phyloP scores from a whole-genome alignment of 2,888 invertebrate genomes.

The Anagyrus pseudococci region DNA sequence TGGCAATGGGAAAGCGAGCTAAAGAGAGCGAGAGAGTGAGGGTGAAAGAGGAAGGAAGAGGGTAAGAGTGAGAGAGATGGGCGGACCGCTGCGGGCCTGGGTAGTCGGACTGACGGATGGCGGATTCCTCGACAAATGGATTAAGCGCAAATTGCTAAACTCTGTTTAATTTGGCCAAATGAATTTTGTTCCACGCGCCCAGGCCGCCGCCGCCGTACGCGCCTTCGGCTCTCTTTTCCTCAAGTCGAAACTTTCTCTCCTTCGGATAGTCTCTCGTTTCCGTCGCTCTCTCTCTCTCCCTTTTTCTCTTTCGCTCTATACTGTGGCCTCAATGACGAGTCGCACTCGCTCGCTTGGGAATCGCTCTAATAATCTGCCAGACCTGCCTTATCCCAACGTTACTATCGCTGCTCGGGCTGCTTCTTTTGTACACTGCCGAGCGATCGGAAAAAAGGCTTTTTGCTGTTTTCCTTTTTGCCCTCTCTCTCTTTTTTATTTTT shows the following conservation, averaged over 20 bases:
- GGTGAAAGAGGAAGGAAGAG: constrained; percentile 23
- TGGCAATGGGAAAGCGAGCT: constrained; percentile 11
- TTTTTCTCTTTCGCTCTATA: too few species aligned
- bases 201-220: constrained; percentile 27
- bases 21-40: constrained; percentile 3
- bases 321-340: too few species aligned
- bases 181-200: constrained; percentile 51
- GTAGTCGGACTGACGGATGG: constrained; percentile 43
- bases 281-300: background rate
- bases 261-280: background rate
- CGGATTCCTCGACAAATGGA: constrained; percentile 55
- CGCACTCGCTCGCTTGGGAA: too few species aligned
- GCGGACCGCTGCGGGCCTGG: constrained; percentile 21
- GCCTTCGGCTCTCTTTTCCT: background rate
- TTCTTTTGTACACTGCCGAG: too few species aligned
- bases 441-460: too few species aligned
- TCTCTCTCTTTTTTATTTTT: too few species aligned
- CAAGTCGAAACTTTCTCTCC: background rate
- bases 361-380: too few species aligned
- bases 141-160: constrained; percentile 58
- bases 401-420: too few species aligned
- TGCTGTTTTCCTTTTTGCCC: too few species aligned
- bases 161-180: constrained; percentile 58
- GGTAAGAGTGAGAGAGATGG: constrained; percentile 39
- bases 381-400: too few species aligned